Base-by-base conservation (phyloP, 2,888 invertebrate genomes). In the Teleogryllus oceanicus region DNA sequence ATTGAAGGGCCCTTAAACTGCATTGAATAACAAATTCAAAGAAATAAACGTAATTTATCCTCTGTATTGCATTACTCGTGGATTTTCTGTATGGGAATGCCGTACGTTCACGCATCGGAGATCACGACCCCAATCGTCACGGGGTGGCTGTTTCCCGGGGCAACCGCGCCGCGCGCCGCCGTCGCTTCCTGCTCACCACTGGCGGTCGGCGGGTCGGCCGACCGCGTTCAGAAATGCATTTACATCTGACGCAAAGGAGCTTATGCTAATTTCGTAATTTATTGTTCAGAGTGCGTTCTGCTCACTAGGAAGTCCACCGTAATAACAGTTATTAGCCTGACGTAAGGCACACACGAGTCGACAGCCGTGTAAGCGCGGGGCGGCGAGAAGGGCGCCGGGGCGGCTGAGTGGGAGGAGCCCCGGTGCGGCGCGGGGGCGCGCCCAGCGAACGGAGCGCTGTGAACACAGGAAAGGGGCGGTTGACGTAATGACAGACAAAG, bases 221-320 rank as follows among this genome's bases (percentile, higher is more conserved):
- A 62, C 62, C 62, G 62, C 62, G 62, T 62, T 62, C 62, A 62
- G 62, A 62, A 62, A 62, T 62, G 62, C 62, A 62, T 62, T 62
- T 62, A 62, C 62, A 18, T 62, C 16, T 62, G 62, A 62, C 62
- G 62, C 62, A 62, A 62, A 62, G 62, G 16, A n/a, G 62, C 62
- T 62, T 62, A 62, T 62, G 62, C 62, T 62, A 62, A 62, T 62
- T 62, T 62, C 62, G 62, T 62, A 5, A 62, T 62, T 62, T 62
- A 62, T 62, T 62, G 62, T 62, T 62, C 62, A 13, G 62, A 62
- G 62, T 18, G 62, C 62, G 62, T 5, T n/a, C n/a, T 62, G 13
- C 62, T 62, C 62, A n/a, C 62, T 62, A 62, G 62, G 62, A 62
- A 62, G 62, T 62, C 62, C n/a, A 4, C 16, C 13, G 62, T 62